Base-by-base conservation (phyloP, 2,888 invertebrate genomes). In the Agrotis clavis region DNA sequence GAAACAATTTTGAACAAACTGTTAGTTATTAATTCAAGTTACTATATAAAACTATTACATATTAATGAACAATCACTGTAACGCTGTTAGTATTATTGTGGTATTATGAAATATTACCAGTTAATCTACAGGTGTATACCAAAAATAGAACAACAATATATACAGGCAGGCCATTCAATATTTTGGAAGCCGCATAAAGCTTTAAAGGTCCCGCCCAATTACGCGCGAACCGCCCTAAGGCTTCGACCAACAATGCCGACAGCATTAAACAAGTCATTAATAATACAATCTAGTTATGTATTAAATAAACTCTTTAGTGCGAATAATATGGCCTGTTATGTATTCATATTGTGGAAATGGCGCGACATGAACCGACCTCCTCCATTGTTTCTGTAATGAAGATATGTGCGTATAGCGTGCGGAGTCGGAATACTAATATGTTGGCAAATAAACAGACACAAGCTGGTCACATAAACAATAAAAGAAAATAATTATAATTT, bases 361-460 rank as follows among this genome's bases (percentile, higher is more conserved):
- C 77, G 63, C 59, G 72, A 60, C 66, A 74, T 67, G 62, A 76
- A 67, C 78, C 74, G 21, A 72, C 82, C 82, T 63, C 64, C 56
- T 67, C 74, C 79, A 85, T 88, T 89, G 86, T 88, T 85, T 80
- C 81, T 69, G 74, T 84, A 85, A 86, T 81, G 77, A 77, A 82
- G 72, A 87, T 84, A 88, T 87, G 87, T 88, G 84, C 84, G 83
- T 78, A 78, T 78, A 75, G 79, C 85, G 82, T 74, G 80, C 88
- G 80, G 67, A 70, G 74, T 61, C 72, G 51, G 90, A 88, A 90
- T 90, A 91, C 87, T 89, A 90, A 91, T 90, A 83, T 83, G 79
- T 84, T 77, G 54, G 83, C 76, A 85, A 87, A 88, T 87, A 87
- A 85, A 75, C 30, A 64, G 81, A 86, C 78, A 84, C 84, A 82